Evolutionary conservation across 2,113 vertebrate species (phyloP).

Genomic region (Archocentrus centrarchus): DNA sequence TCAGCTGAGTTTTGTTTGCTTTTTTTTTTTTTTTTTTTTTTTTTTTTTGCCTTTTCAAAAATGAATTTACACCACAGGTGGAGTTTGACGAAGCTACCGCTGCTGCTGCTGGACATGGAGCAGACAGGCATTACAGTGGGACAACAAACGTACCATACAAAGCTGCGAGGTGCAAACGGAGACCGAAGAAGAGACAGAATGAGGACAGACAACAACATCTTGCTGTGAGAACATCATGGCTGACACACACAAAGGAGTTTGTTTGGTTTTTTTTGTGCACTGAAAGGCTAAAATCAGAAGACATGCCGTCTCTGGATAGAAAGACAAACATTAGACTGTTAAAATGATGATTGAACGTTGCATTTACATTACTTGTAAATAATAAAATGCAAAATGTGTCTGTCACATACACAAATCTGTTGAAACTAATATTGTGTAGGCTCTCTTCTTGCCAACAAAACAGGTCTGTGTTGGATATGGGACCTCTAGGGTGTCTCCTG

Average conservation of each 20-base stretch:
- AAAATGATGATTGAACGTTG: neutral
- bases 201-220: constrained; percentile 25
- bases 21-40: neutral
- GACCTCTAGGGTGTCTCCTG: neutral
- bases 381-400: neutral
- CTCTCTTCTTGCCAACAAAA: neutral
- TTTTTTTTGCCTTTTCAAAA: neutral
- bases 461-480: neutral
- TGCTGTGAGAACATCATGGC: constrained; percentile 17
- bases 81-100: constrained; percentile 4
- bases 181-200: constrained; percentile 6
- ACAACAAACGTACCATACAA: constrained; percentile 16
- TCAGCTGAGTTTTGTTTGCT: neutral
- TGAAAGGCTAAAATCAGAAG: constrained; percentile 18
- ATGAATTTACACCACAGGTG: neutral
- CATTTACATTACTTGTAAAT: neutral
- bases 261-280: neutral
- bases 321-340: neutral
- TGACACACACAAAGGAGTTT: neutral
- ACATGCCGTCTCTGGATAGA: constrained; percentile 8
- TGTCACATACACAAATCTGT: neutral
- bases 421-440: neutral
- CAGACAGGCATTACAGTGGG: neutral
- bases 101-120: neutral
- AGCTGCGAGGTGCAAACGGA: neutral